A percentile compares a stretch with the other conserved stretches of the same genome.
Conservation (phyloP, 1,140 invertebrate species). For the Hirudo medicinalis region DNA sequence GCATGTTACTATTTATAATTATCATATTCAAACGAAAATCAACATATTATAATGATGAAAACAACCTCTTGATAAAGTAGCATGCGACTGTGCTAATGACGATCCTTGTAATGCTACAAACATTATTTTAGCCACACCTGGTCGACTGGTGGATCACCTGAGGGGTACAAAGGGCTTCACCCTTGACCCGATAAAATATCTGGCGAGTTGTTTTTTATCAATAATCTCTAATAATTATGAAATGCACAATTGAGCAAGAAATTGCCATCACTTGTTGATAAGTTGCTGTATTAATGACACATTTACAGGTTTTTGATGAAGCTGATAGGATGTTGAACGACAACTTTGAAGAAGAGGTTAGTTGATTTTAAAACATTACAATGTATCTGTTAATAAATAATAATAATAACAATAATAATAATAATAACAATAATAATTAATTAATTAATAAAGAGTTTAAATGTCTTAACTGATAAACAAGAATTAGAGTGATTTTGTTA, state of each 20-base stretch:
- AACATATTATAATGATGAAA: not conserved
- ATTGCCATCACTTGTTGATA: not conserved
- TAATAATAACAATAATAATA: too few species aligned
- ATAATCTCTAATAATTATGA: too few species aligned
- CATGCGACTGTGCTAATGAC: too few species aligned
- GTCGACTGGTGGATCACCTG: conserved; percentile 79
- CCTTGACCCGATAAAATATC: conserved; percentile 57
- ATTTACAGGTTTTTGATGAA: conserved; percentile 48
- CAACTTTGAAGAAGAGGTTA: conserved; percentile 68
- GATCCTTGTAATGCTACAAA: too few species aligned
- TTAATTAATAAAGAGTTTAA: too few species aligned
- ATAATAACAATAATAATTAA: too few species aligned
- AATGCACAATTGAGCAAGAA: not conserved
- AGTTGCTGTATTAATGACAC: not conserved
- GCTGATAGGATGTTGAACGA: conserved; percentile 87
- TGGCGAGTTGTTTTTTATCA: conserved; percentile 30
- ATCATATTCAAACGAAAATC: not conserved
- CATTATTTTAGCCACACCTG: conserved; percentile 62
- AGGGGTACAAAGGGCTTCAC: conserved; percentile 79
- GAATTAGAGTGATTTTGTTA: too few species aligned
- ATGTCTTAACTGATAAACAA: too few species aligned
- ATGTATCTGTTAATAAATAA: too few species aligned
- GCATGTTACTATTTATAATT: not conserved
- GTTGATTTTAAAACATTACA: too few species aligned
- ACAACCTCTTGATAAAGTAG: not conserved